A percentile compares a stretch with the other conserved stretches of the same genome.
Conservation (phyloP, 2,797 vertebrate species). For the Galago senegalensis region DNA sequence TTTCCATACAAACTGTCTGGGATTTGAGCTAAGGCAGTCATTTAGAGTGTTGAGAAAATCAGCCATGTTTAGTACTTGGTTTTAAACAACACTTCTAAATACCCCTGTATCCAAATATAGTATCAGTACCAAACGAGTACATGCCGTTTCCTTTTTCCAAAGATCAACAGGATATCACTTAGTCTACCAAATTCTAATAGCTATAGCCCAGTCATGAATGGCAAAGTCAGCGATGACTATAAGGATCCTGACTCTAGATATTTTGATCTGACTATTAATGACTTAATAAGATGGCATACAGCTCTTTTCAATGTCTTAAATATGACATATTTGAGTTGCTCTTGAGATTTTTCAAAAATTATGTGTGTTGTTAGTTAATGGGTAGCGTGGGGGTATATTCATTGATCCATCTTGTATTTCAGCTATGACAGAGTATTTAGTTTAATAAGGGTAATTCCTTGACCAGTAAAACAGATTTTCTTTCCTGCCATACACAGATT, state of each 20-base stretch:
- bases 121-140: slow-evolving; percentile 45
- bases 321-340: slow-evolving; percentile 66
- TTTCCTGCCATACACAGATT: background rate
- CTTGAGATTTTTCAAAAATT: slow-evolving; percentile 69
- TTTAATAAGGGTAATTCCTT: slow-evolving; percentile 59
- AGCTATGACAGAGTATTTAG: slow-evolving; percentile 43
- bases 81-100: background rate
- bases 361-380: slow-evolving; percentile 71
- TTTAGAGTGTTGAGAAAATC: background rate
- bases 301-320: background rate
- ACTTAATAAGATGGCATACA: slow-evolving; percentile 45
- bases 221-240: slow-evolving; percentile 50
- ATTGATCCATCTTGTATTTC: slow-evolving; percentile 51
- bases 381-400: slow-evolving; percentile 35
- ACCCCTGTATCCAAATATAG: background rate
- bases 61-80: background rate
- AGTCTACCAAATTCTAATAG: slow-evolving; percentile 64
- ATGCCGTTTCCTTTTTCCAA: slow-evolving; percentile 69
- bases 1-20: background rate
- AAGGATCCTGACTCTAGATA: slow-evolving; percentile 66
- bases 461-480: slow-evolving; percentile 62
- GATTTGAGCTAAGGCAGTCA: slow-evolving; percentile 6
- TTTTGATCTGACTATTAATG: slow-evolving; percentile 44
- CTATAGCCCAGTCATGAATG: slow-evolving; percentile 26
- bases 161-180: slow-evolving; percentile 66